A percentile compares a stretch with the other conserved stretches of the same genome.
These are phyloP conservation scores for Opisthocomus hoazin DNA, from an alignment of 2,113 vertebrate species.

Conservation along the genomic window DNA sequence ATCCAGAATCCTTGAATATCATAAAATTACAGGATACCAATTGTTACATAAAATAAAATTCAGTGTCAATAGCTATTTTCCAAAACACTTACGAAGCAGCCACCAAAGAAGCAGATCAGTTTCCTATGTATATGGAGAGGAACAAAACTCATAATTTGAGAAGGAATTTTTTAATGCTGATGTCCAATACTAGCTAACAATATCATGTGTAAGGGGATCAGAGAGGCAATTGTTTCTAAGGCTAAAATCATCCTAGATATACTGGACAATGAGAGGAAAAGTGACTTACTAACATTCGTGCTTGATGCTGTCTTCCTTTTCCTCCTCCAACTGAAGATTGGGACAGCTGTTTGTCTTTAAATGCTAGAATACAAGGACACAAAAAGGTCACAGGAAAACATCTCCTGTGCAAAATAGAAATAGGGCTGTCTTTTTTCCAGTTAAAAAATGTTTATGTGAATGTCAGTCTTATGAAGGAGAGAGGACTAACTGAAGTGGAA, in stretches of 20 bases:
- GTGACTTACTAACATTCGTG: neutral
- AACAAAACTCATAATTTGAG: neutral
- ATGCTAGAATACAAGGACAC: neutral
- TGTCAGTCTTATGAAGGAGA: slow-evolving; percentile 26
- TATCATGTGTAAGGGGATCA: neutral
- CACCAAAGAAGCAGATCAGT: neutral
- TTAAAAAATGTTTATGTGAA: slow-evolving; percentile 22
- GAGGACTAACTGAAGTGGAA: slow-evolving; percentile 37
- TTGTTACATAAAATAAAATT: neutral
- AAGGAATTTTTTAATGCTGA: neutral
- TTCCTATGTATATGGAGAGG: neutral
- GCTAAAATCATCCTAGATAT: neutral
- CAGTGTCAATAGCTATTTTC: neutral
- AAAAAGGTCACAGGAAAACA: slow-evolving; percentile 47
- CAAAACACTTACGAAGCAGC: neutral
- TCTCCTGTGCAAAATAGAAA: slow-evolving; percentile 21
- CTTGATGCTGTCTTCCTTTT: slow-evolving; percentile 46
- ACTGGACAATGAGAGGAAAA: slow-evolving; percentile 49
- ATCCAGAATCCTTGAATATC: neutral
- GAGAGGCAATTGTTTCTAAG: neutral
- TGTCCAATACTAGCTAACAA: neutral
- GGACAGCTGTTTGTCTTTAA: slow-evolving; percentile 43
- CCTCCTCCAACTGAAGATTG: slow-evolving; percentile 22
- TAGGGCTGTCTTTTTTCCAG: slow-evolving; percentile 29
- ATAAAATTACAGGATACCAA: neutral